These are phyloP conservation scores for Sitta europaea DNA, from an alignment of 2,113 vertebrate species.

Conservation along the genomic window DNA sequence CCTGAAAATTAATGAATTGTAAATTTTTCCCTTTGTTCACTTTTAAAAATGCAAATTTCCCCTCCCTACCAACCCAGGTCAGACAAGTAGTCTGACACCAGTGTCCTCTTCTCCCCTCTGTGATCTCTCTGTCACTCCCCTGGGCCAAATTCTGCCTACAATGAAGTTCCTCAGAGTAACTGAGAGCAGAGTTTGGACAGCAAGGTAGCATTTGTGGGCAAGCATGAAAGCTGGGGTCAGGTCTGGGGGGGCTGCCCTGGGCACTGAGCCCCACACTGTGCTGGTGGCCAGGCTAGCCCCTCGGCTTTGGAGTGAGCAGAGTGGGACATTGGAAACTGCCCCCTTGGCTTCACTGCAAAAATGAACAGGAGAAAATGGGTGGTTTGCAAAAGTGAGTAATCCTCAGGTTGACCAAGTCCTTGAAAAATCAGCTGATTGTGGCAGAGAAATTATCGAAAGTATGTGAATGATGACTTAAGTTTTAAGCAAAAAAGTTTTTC, in stretches of 20 bases:
- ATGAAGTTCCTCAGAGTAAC: slow-evolving; percentile 9
- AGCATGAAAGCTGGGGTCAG: not conserved
- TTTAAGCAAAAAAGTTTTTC: slow-evolving; percentile 21
- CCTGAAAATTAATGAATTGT: not conserved
- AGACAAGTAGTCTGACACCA: not conserved
- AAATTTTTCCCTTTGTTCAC: not conserved
- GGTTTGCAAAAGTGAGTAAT: not conserved
- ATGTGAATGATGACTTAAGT: slow-evolving; percentile 18
- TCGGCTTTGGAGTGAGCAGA: rapidly evolving
- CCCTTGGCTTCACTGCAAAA: not conserved
- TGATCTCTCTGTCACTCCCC: not conserved
- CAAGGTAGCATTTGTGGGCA: not conserved
- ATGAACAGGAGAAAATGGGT: not conserved
- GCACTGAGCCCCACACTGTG: not conserved
- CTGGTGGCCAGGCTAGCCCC: not conserved
- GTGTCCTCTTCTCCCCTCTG: not conserved
- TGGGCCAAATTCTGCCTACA: not conserved
- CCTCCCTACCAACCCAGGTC: not conserved
- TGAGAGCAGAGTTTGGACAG: slow-evolving; percentile 18
- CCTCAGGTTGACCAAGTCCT: slow-evolving; percentile 15
- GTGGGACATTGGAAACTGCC: not conserved
- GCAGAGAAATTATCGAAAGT: slow-evolving; percentile 1
- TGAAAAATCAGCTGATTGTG: slow-evolving; percentile 13
- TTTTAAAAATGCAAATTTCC: not conserved
- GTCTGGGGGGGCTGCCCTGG: not conserved